These are phyloP conservation scores for Echinarachnius parma DNA, from an alignment of 53 echinoderm and acorn worm species.

Conservation along the genomic window DNA sequence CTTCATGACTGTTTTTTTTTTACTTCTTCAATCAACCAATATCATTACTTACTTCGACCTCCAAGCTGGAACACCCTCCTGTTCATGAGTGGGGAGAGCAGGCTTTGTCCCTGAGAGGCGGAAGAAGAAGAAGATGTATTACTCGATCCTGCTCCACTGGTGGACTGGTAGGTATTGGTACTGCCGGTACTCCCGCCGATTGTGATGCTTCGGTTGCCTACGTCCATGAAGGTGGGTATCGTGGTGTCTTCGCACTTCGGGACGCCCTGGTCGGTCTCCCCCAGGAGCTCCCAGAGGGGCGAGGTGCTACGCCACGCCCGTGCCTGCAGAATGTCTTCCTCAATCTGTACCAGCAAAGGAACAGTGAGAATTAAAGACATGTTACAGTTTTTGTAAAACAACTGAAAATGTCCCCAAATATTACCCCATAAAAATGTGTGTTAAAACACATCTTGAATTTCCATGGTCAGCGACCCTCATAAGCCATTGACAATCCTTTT, in stretches of 20 bases:
- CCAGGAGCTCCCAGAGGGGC: slow-evolving; percentile 80
- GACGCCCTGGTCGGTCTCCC: slow-evolving; percentile 55
- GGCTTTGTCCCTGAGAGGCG: slow-evolving; percentile 5
- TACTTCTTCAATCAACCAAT: no score
- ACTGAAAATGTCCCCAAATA: no score
- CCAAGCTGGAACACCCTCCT: slow-evolving; percentile 71
- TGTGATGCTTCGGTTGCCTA: not conserved
- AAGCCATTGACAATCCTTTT: no score
- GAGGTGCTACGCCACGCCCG: slow-evolving; percentile 78
- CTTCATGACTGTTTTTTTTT: no score
- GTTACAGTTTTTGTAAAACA: no score
- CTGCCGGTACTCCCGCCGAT: not conserved
- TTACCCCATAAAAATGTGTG: no score
- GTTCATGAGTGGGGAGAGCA: slow-evolving; percentile 71
- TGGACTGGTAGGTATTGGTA: not conserved
- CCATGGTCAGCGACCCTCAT: no score
- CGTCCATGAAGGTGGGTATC: slow-evolving; percentile 57
- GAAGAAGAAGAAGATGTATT: slow-evolving; percentile 35
- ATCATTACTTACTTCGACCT: slow-evolving; percentile 27
- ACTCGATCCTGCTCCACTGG: not conserved
- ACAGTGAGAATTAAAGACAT: not conserved
- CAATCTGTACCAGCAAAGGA: slow-evolving; percentile 50
- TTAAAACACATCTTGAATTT: no score
- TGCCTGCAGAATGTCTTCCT: slow-evolving; percentile 85
- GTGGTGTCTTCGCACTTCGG: slow-evolving; percentile 91